Conservation (phyloP, 2,797 vertebrate species). For the Sebastes kiyomatsui region DNA sequence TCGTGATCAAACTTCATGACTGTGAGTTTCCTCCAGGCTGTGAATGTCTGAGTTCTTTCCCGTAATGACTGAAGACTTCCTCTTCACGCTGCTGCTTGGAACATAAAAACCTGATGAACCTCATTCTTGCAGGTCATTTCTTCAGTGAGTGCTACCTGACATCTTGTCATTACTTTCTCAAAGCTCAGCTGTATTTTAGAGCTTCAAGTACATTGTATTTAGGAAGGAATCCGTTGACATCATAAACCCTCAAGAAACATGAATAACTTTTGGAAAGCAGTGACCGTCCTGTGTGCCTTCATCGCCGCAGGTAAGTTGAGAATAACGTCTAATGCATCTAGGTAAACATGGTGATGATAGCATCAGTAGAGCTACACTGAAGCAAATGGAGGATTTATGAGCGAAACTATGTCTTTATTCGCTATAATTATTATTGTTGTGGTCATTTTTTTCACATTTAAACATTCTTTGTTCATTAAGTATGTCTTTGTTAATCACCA, state of each 20-base stretch:
- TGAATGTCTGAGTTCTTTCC: neutral
- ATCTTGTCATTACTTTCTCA: accelerated
- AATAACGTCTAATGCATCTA: neutral
- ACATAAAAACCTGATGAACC: slow-evolving; percentile 43
- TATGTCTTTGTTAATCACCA: neutral
- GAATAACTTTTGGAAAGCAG: slow-evolving; percentile 47
- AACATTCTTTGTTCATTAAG: neutral
- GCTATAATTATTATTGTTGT: neutral
- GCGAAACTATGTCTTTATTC: neutral
- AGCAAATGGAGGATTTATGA: neutral
- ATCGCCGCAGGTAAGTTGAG: slow-evolving; percentile 43
- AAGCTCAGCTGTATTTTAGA: neutral
- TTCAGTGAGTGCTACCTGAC: neutral
- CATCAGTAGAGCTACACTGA: too few species aligned
- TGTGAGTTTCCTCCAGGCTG: neutral
- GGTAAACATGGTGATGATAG: neutral
- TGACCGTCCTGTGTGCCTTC: slow-evolving; percentile 34
- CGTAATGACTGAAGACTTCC: neutral
- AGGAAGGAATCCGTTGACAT: accelerated
- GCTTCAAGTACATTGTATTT: neutral
- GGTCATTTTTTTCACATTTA: neutral
- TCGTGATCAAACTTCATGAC: neutral
- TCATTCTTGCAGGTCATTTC: slow-evolving; percentile 1
- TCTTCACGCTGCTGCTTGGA: accelerated
- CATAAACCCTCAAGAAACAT: neutral